phyloP scores from a whole-genome alignment of 2,113 vertebrate genomes.

The Laterallus jamaicensis region DNA sequence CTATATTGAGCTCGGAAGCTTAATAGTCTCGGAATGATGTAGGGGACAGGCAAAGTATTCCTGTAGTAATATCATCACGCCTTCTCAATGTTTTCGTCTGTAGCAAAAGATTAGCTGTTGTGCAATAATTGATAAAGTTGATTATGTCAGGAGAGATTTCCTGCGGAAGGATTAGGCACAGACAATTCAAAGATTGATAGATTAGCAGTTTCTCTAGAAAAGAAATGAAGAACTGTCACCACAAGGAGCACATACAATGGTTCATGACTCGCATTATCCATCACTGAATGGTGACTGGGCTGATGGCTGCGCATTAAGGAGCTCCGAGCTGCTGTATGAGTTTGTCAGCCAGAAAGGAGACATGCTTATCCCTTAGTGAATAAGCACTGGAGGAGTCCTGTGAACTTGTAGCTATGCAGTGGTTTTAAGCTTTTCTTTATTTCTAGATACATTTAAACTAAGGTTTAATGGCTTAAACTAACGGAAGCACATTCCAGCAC shows the following conservation, averaged over 20 bases:
- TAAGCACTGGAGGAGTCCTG: neutral
- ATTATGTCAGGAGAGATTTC: neutral
- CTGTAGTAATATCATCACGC: neutral
- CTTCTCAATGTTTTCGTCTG: neutral
- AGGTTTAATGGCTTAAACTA: neutral
- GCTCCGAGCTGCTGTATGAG: neutral
- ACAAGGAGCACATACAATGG: neutral
- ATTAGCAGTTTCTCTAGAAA: neutral
- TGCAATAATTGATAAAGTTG: neutral
- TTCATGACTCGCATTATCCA: neutral
- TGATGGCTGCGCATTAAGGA: neutral
- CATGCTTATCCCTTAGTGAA: neutral
- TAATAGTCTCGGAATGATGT: neutral
- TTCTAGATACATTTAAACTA: neutral
- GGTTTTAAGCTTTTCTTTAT: neutral
- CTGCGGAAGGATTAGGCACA: neutral
- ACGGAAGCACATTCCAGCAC: neutral
- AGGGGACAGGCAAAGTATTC: neutral
- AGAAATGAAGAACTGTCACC: neutral
- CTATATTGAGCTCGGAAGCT: neutral
- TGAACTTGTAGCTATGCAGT: neutral
- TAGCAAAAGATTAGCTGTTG: neutral
- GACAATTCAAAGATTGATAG: neutral
- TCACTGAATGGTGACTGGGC: neutral
- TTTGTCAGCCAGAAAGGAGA: neutral